Evolutionary conservation across 2,113 vertebrate genomes (phyloP).

Genomic region (Oreochromis tanganicae): DNA sequence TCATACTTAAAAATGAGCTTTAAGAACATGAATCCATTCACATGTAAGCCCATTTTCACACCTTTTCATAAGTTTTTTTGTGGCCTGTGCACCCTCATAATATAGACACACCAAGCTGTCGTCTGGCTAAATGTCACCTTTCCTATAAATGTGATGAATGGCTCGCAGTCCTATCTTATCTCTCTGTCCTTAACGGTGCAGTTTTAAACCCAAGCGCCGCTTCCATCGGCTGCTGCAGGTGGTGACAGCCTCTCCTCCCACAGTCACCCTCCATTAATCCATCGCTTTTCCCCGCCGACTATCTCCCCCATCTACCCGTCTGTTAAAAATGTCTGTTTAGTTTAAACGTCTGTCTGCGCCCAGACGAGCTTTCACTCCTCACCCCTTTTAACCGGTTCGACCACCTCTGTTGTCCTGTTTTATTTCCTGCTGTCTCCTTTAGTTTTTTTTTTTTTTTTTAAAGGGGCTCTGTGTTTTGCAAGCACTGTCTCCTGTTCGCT

Average conservation of each 20-base stretch:
- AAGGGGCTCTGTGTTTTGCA: neutral
- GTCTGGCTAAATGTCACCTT: slow-evolving; percentile 45
- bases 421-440: neutral
- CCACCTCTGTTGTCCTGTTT: slow-evolving; percentile 22
- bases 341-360: slow-evolving; percentile 21
- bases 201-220: neutral
- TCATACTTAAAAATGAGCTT: neutral
- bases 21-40: neutral
- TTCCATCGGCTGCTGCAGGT: slow-evolving; percentile 2
- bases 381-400: slow-evolving; percentile 32
- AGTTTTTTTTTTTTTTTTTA: neutral
- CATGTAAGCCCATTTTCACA: neutral
- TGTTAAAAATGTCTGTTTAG: slow-evolving; percentile 42
- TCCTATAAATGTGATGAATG: slow-evolving; percentile 35
- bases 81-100: neutral
- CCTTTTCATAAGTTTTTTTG: neutral
- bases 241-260: slow-evolving; percentile 32
- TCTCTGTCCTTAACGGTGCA: slow-evolving; percentile 1
- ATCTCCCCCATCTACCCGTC: slow-evolving; percentile 42
- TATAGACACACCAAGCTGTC: neutral
- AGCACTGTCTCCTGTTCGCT: neutral
- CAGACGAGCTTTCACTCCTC: slow-evolving; percentile 24
- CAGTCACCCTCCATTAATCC: slow-evolving; percentile 25
- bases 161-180: slow-evolving; percentile 37
- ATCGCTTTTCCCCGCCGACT: neutral